phyloP scores from a whole-genome alignment of 1,140 invertebrate species.

The Cyclina sinensis region DNA sequence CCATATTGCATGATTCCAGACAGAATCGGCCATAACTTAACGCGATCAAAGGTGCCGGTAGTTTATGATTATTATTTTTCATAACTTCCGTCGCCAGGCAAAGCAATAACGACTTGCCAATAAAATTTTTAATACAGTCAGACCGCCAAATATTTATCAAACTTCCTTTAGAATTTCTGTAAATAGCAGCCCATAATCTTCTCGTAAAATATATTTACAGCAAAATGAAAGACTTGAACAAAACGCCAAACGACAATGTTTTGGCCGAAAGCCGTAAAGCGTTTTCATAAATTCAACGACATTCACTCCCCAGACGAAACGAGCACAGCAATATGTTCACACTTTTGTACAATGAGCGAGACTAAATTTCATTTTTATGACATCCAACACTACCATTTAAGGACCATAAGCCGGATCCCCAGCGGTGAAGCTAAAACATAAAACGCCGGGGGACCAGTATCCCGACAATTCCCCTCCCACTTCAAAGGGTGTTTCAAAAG shows the following conservation, averaged over 20 bases:
- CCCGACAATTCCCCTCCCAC: constrained; percentile 31
- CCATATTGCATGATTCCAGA: constrained; percentile 42
- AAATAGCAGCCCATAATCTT: constrained; percentile 46
- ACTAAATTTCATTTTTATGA: constrained; percentile 65
- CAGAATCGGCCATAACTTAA: constrained; percentile 11
- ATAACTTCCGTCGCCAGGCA: constrained; percentile 61
- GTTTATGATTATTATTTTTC: constrained; percentile 63
- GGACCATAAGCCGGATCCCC: constrained; percentile 49
- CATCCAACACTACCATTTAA: constrained; percentile 53
- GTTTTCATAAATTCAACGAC: constrained; percentile 59
- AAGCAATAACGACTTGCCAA: constrained; percentile 33
- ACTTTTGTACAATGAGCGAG: constrained; percentile 61
- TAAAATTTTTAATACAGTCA: constrained; percentile 60
- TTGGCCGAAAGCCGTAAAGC: constrained; percentile 41
- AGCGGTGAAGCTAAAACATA: constrained; percentile 42
- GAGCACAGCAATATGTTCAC: constrained; percentile 48
- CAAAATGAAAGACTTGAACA: constrained; percentile 58
- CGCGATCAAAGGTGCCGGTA: constrained; percentile 43
- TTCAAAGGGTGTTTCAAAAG: constrained; percentile 62
- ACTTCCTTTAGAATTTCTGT: constrained; percentile 55
- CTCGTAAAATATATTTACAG: constrained; percentile 54
- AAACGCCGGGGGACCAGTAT: constrained; percentile 49
- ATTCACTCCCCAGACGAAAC: constrained; percentile 28
- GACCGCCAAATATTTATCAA: constrained; percentile 59
- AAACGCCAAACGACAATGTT: constrained; percentile 31